A percentile compares a stretch with the other conserved stretches of the same genome.
Conservation (phyloP, 2,113 vertebrate species). For the Nettapus auritus region DNA sequence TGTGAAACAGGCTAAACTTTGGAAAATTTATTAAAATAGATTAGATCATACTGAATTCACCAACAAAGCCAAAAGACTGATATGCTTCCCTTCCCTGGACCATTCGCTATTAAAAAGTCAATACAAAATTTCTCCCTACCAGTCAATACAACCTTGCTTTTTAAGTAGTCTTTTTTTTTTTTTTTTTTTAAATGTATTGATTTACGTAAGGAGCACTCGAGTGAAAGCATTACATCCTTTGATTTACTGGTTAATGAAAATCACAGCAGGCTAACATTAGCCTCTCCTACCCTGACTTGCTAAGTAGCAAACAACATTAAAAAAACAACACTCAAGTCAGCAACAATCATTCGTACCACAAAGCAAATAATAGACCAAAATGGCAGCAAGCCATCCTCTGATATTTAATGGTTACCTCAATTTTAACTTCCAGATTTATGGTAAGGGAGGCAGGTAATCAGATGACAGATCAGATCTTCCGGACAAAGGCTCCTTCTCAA, state of each 20-base stretch:
- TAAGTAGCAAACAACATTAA: not conserved
- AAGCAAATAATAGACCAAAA: not conserved
- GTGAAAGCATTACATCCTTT: not conserved
- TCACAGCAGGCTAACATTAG: not conserved
- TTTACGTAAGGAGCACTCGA: fast-evolving
- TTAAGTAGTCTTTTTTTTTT: too few species aligned
- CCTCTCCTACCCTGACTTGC: not conserved
- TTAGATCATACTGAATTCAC: not conserved
- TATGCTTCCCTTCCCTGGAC: not conserved
- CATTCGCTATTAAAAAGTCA: not conserved
- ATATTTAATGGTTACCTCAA: not conserved
- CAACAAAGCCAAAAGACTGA: not conserved
- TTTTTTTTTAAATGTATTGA: too few species aligned
- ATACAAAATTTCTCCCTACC: not conserved
- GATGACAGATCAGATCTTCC: not conserved
- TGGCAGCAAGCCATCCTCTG: not conserved
- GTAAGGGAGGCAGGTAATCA: fast-evolving
- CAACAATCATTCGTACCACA: not conserved
- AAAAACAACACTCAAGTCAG: not conserved
- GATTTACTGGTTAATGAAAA: not conserved
- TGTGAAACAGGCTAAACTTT: not conserved
- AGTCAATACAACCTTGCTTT: not conserved
- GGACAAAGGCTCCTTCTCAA: not conserved
- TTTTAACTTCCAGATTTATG: not conserved
- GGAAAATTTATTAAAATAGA: not conserved